Base-by-base conservation (phyloP, 2,888 invertebrate genomes). In the Drosophila putrida region DNA sequence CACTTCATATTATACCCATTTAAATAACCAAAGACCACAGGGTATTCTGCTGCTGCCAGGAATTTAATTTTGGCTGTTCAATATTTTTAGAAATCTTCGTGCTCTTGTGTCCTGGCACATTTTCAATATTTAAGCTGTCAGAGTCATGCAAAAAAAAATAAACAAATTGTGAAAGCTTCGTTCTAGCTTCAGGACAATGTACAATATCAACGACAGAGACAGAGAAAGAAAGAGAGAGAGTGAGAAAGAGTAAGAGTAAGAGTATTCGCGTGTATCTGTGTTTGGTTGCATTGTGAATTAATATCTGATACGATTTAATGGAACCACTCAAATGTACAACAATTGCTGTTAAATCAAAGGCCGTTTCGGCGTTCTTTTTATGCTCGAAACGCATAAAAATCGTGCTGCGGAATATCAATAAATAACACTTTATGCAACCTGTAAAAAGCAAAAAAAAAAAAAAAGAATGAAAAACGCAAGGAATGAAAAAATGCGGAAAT, bases 111-210 rank as follows among this genome's bases (percentile, higher is more conserved):
- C 35, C 33, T 44, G 63, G 55, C 47, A 50, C 61, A 65, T 65
- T 74, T 74, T 72, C 72, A 71, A 85, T 85, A 88, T 80, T 75
- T 88, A 53, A 28, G 64, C 71, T 84, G 83, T 78, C 78, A 78
- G 73, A 71, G 50, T 64, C 83, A 67, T 55, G 68, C 66, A 68
- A 50, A 61, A 38, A 67, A 60, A 67, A 60, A 64, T 63, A 65
- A 55, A 53, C 51, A 51, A 28, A 46, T 58, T 46, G 36, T 31
- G 35, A 36, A 28, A 46, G 38, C 55, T 36, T 44, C 15, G 28
- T 6, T 54, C 31, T 20, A 54, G 36, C 41, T 47, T 8, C 35
- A 60, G 20, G 13, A 49, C 53, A 49, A 28, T 11, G 13, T 10
- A 8, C 20, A 13, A 55, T 15, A 5, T 5, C 0, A 33, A n/a